These are phyloP conservation scores for Hydrocynus forskahlii DNA, from an alignment of 2,797 vertebrate genomes.

Conservation along the genomic window DNA sequence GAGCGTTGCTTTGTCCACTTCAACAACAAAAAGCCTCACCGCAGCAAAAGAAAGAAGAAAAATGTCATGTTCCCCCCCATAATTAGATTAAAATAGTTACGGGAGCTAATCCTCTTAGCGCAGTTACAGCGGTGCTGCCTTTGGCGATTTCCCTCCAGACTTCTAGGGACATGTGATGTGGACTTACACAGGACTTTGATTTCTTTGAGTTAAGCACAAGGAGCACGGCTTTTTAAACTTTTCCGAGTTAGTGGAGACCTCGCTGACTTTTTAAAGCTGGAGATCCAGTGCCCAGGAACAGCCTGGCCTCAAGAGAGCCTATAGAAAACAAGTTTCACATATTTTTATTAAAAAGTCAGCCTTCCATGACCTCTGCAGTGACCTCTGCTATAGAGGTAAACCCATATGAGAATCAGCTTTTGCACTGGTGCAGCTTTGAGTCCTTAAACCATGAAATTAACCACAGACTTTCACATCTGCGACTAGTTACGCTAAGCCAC, in stretches of 20 bases:
- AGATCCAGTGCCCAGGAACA: background rate
- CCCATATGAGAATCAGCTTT: background rate
- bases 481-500: background rate
- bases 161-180: slow-evolving; percentile 67
- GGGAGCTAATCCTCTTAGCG: slow-evolving; percentile 74
- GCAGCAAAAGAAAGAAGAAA: slow-evolving; percentile 44
- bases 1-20: background rate
- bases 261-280: background rate
- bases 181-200: background rate
- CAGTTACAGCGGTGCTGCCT: slow-evolving; percentile 63
- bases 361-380: background rate
- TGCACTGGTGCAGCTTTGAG: background rate
- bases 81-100: slow-evolving; percentile 77
- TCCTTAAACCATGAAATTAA: background rate
- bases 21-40: background rate
- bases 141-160: slow-evolving; percentile 49
- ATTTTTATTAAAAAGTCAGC: too few relatives aligned
- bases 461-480: background rate
- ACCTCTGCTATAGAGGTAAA: background rate
- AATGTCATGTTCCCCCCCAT: slow-evolving; percentile 56
- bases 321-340: background rate
- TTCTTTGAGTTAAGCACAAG: slow-evolving; percentile 7
- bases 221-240: background rate
- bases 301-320: background rate
- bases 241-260: background rate